Evolutionary conservation across 2,797 vertebrate genomes (phyloP).

Genomic region (Tapera naevia): DNA sequence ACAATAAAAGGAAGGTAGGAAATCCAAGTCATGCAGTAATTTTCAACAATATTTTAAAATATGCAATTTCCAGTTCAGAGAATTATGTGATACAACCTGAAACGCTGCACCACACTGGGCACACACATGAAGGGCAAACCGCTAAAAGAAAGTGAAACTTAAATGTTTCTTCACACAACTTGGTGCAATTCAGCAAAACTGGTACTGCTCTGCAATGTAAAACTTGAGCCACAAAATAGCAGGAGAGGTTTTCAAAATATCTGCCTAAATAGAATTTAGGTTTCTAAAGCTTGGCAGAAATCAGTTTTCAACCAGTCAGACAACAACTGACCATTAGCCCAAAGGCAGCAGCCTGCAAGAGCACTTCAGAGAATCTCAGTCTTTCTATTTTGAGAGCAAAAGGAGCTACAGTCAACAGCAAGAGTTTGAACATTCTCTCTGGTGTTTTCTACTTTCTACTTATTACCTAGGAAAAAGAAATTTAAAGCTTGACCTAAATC

Average conservation of each 20-base stretch:
- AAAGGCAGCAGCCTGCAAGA: not conserved
- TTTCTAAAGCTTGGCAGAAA: slow-evolving; percentile 9
- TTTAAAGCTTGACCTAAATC: not conserved
- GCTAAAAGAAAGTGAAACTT: slow-evolving; percentile 16
- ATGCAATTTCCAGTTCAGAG: not conserved
- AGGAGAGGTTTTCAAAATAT: not conserved
- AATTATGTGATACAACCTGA: rapidly evolving
- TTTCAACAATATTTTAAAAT: not conserved
- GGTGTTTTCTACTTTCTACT: not conserved
- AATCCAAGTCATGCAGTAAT: not conserved
- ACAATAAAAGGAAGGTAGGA: not conserved
- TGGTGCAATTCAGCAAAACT: not conserved
- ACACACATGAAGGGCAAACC: not conserved
- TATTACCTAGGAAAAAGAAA: not conserved
- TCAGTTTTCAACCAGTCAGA: not conserved
- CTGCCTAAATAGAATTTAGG: not conserved
- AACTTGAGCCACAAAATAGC: not conserved
- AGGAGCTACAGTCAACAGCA: not conserved
- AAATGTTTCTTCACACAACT: not conserved
- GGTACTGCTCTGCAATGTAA: not conserved
- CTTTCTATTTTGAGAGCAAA: not conserved
- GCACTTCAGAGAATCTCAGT: not conserved
- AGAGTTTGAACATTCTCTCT: not conserved
- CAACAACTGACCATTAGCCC: not conserved
- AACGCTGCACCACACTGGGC: not conserved